Conservation (phyloP, 2,888 invertebrate genomes). For the Volucella zonaria region DNA sequence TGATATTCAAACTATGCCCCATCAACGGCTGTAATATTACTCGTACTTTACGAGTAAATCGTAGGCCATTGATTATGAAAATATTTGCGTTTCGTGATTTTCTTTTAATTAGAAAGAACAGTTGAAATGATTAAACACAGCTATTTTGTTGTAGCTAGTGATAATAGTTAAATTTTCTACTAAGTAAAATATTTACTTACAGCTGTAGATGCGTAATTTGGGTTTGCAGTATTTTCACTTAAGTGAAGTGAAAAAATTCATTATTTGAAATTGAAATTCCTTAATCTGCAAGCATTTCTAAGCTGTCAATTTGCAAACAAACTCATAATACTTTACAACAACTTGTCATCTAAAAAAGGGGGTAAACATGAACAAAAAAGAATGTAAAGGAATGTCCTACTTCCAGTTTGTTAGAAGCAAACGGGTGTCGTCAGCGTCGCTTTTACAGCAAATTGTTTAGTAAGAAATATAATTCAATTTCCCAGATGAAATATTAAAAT, state of each 20-base stretch:
- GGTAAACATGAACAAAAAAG: conserved; percentile 33
- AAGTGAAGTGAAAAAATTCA: conserved; percentile 24
- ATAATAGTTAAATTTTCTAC: not conserved
- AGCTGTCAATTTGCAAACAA: conserved; percentile 53
- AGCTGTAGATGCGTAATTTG: too few species aligned
- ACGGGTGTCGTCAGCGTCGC: conserved; percentile 37
- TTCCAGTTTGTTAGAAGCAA: conserved; percentile 2
- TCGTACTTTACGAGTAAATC: not conserved
- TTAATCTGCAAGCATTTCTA: conserved; percentile 46
- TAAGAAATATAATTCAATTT: conserved; percentile 78
- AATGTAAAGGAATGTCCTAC: conserved; percentile 32
- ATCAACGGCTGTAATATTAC: not conserved
- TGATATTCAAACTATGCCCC: not conserved
- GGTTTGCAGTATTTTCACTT: conserved; percentile 12
- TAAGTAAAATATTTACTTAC: too few species aligned
- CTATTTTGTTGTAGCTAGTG: too few species aligned
- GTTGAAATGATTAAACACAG: too few species aligned
- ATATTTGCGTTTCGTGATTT: conserved; percentile 22
- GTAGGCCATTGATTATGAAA: not conserved
- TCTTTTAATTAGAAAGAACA: too few species aligned
- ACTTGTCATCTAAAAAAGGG: conserved; percentile 33
- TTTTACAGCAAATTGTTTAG: conserved; percentile 54
- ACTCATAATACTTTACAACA: conserved; percentile 50
- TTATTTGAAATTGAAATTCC: conserved; percentile 52
- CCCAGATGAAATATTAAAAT: conserved; percentile 79